Conservation (phyloP, 2,113 vertebrate genomes). For the Chauna torquata region DNA sequence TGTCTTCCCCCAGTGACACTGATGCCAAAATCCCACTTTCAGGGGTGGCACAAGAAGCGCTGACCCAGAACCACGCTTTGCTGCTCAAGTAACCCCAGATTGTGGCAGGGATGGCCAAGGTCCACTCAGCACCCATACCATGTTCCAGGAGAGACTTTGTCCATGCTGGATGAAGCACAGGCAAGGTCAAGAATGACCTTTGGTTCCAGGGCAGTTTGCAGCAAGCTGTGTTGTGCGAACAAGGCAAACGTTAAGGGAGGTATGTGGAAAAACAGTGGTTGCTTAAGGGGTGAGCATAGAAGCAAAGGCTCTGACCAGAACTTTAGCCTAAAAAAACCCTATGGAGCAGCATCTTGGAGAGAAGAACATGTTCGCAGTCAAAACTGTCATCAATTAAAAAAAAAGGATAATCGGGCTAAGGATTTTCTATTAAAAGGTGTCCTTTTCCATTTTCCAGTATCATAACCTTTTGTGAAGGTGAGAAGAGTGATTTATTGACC, state of each 20-base stretch:
- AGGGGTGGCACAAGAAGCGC: neutral
- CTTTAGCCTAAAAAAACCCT: neutral
- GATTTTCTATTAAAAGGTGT: neutral
- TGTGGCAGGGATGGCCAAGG: no score
- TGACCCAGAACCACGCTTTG: neutral
- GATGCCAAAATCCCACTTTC: neutral
- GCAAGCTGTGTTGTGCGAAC: fast-evolving
- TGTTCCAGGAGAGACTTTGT: neutral
- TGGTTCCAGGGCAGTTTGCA: neutral
- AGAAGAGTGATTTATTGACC: neutral
- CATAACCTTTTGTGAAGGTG: neutral
- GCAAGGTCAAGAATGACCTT: neutral
- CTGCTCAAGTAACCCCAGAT: no score
- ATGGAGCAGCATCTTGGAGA: neutral
- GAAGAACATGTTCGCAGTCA: neutral
- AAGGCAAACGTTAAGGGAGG: fast-evolving
- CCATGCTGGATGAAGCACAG: neutral
- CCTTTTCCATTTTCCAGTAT: neutral
- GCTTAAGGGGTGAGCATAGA: neutral
- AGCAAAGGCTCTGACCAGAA: neutral
- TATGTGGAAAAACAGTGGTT: neutral
- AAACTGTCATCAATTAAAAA: neutral
- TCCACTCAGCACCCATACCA: no score
- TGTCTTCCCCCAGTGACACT: neutral
- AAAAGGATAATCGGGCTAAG: neutral